Evolutionary conservation across 2,888 invertebrate genomes (phyloP).

Genomic region (Ypsolopha scabrella): DNA sequence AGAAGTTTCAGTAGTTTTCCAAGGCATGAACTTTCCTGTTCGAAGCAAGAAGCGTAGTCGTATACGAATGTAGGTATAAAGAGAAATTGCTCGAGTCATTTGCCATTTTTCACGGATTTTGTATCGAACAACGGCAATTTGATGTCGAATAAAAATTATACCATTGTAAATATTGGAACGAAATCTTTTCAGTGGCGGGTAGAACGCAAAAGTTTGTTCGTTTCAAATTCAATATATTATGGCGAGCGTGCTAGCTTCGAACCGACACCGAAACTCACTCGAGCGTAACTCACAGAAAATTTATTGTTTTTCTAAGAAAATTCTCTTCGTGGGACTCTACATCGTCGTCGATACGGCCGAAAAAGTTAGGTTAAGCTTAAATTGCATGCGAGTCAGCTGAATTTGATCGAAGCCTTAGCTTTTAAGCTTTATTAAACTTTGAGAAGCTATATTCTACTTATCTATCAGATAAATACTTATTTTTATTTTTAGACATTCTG

Average conservation of each 20-base stretch:
- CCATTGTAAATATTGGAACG: constrained; percentile 59
- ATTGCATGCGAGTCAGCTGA: too few relatives aligned
- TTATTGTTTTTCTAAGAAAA: constrained; percentile 71
- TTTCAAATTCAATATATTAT: constrained; percentile 71
- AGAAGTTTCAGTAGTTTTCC: too few relatives aligned
- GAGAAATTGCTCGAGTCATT: background rate
- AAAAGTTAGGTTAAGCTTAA: constrained; percentile 24
- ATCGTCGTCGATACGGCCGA: constrained; percentile 39
- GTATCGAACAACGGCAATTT: constrained; percentile 6
- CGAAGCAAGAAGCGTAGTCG: background rate
- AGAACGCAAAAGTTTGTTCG: constrained; percentile 66
- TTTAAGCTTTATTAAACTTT: too few relatives aligned
- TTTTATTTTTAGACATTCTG: too few relatives aligned
- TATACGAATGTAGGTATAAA: background rate
- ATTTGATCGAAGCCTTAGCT: too few relatives aligned
- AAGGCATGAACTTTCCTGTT: too few relatives aligned
- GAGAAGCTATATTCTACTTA: too few relatives aligned
- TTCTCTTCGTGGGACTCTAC: constrained; percentile 51
- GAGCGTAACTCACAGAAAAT: constrained; percentile 65
- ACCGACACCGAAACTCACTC: constrained; percentile 69
- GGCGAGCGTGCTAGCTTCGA: constrained; percentile 66
- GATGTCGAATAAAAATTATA: constrained; percentile 44
- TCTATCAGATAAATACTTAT: too few relatives aligned
- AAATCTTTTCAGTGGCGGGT: constrained; percentile 60
- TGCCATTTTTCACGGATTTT: background rate